phyloP scores from a whole-genome alignment of 2,113 vertebrate genomes.

The Spizaetus ornatus region DNA sequence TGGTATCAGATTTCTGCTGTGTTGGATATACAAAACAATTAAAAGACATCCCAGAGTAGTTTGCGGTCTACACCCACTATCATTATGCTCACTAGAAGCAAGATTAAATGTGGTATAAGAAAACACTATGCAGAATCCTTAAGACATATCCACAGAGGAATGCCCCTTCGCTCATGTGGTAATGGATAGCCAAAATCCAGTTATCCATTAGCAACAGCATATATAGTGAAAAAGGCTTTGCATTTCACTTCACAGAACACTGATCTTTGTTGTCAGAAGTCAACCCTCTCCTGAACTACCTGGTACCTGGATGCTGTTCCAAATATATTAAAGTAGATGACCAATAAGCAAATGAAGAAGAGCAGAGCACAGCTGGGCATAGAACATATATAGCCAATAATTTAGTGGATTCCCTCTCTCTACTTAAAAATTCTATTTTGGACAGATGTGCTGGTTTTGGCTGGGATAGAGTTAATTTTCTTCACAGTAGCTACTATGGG shows the following conservation, averaged over 20 bases:
- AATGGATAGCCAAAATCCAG: neutral
- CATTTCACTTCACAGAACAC: neutral
- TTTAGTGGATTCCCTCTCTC: neutral
- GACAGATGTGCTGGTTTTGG: neutral
- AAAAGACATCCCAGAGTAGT: neutral
- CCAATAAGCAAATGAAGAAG: neutral
- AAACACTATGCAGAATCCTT: neutral
- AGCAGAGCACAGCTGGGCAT: neutral
- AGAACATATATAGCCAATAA: neutral
- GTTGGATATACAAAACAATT: neutral
- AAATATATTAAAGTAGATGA: neutral
- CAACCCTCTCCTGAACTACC: neutral
- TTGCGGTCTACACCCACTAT: neutral
- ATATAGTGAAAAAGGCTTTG: neutral
- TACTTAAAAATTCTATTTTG: neutral
- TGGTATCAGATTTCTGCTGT: neutral
- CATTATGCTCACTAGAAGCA: neutral
- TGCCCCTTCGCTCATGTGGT: neutral
- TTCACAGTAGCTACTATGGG: too few relatives aligned
- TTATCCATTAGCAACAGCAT: neutral
- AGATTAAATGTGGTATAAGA: neutral
- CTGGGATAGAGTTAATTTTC: too few relatives aligned
- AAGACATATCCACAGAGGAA: neutral
- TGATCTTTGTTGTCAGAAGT: neutral
- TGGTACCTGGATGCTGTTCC: neutral